Base-by-base conservation (phyloP, 1,140 invertebrate genomes). In the Drosophila ohnishii region DNA sequence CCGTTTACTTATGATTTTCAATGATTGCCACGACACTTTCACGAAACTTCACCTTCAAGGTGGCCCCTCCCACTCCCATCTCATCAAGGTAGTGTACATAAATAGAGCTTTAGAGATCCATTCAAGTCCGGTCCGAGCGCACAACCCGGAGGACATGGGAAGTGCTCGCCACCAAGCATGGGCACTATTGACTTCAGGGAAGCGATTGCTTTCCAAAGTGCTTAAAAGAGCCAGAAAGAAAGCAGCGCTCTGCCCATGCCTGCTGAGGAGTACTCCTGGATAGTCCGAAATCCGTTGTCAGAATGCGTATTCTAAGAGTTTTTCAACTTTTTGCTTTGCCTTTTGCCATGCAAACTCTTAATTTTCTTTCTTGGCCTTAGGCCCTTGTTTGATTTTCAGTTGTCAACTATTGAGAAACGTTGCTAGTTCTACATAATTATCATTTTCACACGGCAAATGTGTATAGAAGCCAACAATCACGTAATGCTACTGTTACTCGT, bases 381-480 rank as follows among this genome's bases (percentile, higher is more conserved):
- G 76, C 71, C 48, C 60, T 45, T 39, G 10, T 69, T 58, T 69
- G 9, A 13, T 57, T 66, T 83, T 82, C 45, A 32, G 62, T 74
- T 75, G 28, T 64, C 45, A 76, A 47, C 35, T 37, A 47, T 71
- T 84, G 40, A 75, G 70, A 90, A 87, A 87, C 73, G 90, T 91
- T 91, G 86, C 90, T 91, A 91, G 90, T 90, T 90, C 90, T 90
- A 90, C 83, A 90, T 91, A 84, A 60, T 72, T 65, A 67, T 74
- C 51, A 19, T 48, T 60, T 40, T 53, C n/a, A 44, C 45, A 14
- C 51, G 40, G 48, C 57, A 42, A 58, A 60, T 58, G 65, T 77
- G 65, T 69, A 37, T 47, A 77, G 50, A 50, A 14, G 50, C 30
- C 30, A 53, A 53, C 32, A 39, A 73, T 73, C 48, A 64, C 69